Evolutionary conservation across 2,888 invertebrate species (phyloP), one percentile per base, ranked within the genome.

Genomic region (Ligdia adustata): DNA sequence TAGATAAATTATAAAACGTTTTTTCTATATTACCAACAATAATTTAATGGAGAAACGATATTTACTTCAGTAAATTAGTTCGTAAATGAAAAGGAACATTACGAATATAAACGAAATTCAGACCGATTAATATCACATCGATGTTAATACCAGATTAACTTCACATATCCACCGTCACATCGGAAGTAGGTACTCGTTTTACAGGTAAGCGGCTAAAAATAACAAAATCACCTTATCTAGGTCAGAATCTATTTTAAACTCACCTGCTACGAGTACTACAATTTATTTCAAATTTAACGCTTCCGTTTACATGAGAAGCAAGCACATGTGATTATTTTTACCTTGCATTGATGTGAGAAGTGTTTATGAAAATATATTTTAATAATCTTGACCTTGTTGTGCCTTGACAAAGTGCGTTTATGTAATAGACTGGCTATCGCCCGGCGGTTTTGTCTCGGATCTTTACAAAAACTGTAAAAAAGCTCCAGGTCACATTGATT

Each of bases 311-410:
- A 52, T 65, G 59, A 53, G 55, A 65, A 63, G 56, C 64, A n/a
- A 24, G 57, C 43, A 60, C 59, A 60, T 41, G 43, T 49, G 43
- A 56, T 60, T 52, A 59, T 52, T 56, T 62, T 65, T 64, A 69
- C 62, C 59, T 64, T 63, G 63, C 52, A 43, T 52, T 60, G 55
- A 32, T 52, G 57, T 53, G 13, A 26, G 22, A 48, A 41, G 39
- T 63, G 52, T 57, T 55, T 51, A 56, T 56, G 56, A 58, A 59
- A 58, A 53, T 58, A 45, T 62, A 37, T 38, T 49, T 49, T 69
- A 62, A 68, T 63, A 66, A 66, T 73, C 56, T 63, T 64, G 65
- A 60, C 74, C 74, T 78, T 71, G 71, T 51, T 51, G 41, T 50
- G 40, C 54, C 62, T 60, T 58, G 62, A 64, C 68, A 61, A 40